Evolutionary conservation across 2,888 invertebrate species (phyloP), one percentile per base, ranked within the genome.

Genomic region (Acholoe squamosa): DNA sequence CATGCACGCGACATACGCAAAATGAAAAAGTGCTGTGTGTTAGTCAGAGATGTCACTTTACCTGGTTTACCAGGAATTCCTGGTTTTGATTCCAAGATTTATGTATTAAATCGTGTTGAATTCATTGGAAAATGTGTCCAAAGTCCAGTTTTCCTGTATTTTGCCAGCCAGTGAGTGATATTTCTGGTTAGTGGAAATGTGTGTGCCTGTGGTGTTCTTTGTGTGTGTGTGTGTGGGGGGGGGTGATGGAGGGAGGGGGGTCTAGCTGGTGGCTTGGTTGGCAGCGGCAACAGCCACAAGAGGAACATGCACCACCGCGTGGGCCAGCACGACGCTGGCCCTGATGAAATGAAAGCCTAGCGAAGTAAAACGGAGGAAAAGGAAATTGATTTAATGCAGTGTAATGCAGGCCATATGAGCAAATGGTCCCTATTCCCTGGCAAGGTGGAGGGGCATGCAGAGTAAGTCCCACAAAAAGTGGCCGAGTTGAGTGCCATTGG

Each of bases 371-470:
- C 86, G 86, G 31, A 56, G 54, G 86, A 86, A 86, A 31, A 28
- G 86, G 86, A 86, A 86, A 86, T 86, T 86, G 86, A 56, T 86
- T 86, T 86, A 86, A 86, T 86, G 86, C 86, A 56, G 56, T 54
- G 25, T 86, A 86, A 86, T 86, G 86, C 86, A 28, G 56, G 54
- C 56, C 86, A 54, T 54, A 86, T 54, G 86, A 86, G 86, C 86
- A 86, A 86, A 86, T 86, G 86, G 86, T 28, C 52, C 52, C 33
- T 12, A 28, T 43, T 22, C 43, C 28, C 31, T 31, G 28, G 10
- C 31, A 86, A 25, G 54, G 43, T 84, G 84, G 84, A 84, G 43
- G 84, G 43, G 52, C 31, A 25, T 5, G 28, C 16, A 76, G 31
- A 76, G 76, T 25, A 7, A 28, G 76, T 76, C 76, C 76, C 76